Percentiles rank a stretch among this genome's conserved stretches.
Evolutionary conservation across 2,113 vertebrate genomes (phyloP).

Genomic region (Indicator indicator): DNA sequence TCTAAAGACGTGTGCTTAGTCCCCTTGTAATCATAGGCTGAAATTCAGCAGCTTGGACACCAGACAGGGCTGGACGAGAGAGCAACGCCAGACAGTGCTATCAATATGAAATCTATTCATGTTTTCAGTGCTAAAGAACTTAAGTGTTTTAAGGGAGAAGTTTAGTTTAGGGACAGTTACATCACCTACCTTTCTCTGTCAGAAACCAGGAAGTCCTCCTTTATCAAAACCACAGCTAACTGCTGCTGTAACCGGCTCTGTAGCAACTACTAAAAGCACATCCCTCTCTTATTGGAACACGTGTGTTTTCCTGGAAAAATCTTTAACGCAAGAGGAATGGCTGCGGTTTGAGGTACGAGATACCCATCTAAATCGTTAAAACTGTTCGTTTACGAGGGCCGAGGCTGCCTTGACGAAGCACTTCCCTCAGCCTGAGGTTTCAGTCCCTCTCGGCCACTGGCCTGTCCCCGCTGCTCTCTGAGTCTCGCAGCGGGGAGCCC

Average conservation of each 20-base stretch:
- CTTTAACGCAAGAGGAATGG: background rate
- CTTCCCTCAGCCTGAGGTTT: too few relatives aligned
- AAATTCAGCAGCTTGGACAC: background rate
- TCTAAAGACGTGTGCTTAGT: background rate
- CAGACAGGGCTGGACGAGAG: background rate
- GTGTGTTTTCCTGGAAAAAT: background rate
- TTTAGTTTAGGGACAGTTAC: background rate
- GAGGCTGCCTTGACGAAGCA: background rate
- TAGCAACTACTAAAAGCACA: background rate
- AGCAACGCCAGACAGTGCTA: rapidly evolving
- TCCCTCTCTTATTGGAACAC: background rate
- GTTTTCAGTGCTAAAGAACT: background rate
- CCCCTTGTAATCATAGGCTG: background rate
- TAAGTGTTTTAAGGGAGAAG: background rate
- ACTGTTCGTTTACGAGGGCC: rapidly evolving
- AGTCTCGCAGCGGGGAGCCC: too few relatives aligned
- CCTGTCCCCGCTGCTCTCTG: background rate
- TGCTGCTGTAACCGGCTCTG: background rate
- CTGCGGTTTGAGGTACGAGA: background rate
- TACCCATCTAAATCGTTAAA: rapidly evolving
- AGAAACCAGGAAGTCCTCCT: background rate
- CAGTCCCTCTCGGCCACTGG: background rate
- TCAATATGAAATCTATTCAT: rapidly evolving
- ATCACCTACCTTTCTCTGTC: background rate
- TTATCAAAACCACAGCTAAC: background rate